Base-by-base conservation (phyloP, 2,797 vertebrate genomes). In the Numenius phaeopus region DNA sequence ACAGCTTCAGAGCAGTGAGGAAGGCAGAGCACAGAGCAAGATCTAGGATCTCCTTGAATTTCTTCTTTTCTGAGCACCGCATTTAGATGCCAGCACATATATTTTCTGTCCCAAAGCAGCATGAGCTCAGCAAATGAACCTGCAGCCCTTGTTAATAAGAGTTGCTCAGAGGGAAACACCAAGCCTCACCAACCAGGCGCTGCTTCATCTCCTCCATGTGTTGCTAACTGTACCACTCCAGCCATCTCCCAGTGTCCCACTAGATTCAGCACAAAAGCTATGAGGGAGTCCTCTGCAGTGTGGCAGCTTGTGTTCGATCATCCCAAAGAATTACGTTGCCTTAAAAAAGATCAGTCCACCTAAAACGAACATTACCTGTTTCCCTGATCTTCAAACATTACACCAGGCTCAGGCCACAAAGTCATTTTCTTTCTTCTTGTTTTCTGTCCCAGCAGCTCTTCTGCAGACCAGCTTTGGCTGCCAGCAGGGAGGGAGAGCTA, bases 201-300 rank as follows among this genome's bases (percentile, higher is more conserved):
- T 73, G 21, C 26, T 83, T 42, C 37, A 46, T 50, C 44, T 67
- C 40, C 24, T 37, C 32, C 15, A 10, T 16, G 6, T 9, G 3
- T 21, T 70, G 46, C 49, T 57, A 39, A 15, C 39, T 61, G 20
- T 26, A 19, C 7, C 1, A 1, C 47, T 83, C 10, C 76, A 47
- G 34, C 24, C 59, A 62, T 47, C 26, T 59, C 29, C 37, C 39
- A 39, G 19, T 1, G 0, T 27, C 22, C 44, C 39, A 32, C 42
- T 29, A 49, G 65, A 40, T 24, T 81, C 0, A 0, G 11, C 4
- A 2, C 10, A n/a, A 78, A 58, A 87, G 52, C 27, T 67, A 20
- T 17, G 18, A 90, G n/a, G 17, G 37, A 69, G 7, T 49, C 40
- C 62, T 49, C 5, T 54, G 46, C 32, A 61, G 1, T 0, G 5